phyloP scores from a whole-genome alignment of 1,140 invertebrate species.

The Caenorhabditis latens region DNA sequence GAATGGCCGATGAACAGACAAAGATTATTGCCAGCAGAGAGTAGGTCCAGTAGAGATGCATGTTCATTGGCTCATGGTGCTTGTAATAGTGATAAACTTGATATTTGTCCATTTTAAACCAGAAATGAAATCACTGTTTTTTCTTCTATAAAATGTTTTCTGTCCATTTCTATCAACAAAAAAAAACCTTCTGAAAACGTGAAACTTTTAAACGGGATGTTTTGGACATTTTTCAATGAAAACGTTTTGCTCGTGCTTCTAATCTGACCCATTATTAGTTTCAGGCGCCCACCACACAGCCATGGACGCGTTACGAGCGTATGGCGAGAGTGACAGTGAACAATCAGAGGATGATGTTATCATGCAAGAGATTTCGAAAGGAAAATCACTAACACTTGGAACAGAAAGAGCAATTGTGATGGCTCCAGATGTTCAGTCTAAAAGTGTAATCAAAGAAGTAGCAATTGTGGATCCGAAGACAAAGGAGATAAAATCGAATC shows the following conservation, averaged over 20 bases:
- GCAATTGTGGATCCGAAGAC: slow-evolving; percentile 82
- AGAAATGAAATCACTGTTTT: no score
- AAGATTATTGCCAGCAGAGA: not conserved
- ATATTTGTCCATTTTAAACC: slow-evolving; percentile 30
- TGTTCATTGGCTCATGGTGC: not conserved
- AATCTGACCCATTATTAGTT: no score
- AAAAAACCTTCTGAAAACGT: no score
- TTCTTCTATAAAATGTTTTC: no score
- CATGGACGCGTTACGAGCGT: slow-evolving; percentile 34
- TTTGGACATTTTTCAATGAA: no score
- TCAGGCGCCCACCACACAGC: no score
- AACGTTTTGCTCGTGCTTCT: no score
- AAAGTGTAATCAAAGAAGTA: slow-evolving; percentile 55
- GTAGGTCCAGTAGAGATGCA: not conserved
- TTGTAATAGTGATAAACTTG: slow-evolving; percentile 35
- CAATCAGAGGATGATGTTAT: not conserved
- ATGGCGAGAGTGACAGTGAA: slow-evolving; percentile 31
- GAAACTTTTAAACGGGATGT: no score
- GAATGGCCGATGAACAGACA: not conserved
- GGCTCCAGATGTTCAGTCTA: slow-evolving; percentile 17
- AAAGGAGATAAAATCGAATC: slow-evolving; percentile 89
- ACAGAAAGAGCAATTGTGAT: not conserved
- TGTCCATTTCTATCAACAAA: no score
- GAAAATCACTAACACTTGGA: not conserved
- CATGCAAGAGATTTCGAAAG: not conserved